Evolutionary conservation across 2,888 invertebrate species (phyloP), one percentile per base, ranked within the genome.

Genomic region (Agrochola lota): DNA sequence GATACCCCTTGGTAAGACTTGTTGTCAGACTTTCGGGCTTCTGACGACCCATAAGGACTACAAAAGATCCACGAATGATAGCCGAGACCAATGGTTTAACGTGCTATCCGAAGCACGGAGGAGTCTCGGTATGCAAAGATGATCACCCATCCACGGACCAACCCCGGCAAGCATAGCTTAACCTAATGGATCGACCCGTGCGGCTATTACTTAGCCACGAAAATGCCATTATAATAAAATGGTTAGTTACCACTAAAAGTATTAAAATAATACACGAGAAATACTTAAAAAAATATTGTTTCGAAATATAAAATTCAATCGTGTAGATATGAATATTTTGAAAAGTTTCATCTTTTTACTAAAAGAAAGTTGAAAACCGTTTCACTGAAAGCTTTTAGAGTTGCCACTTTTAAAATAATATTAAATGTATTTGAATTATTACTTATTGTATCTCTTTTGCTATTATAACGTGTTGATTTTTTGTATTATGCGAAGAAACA

Each of bases 371-470:
- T 72, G 69, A 46, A 81, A 76, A 57, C 66, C 57, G 75, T 80
- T 87, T 49, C 17, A 64, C 64, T 70, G 68, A 87, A 87, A 87
- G 79, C 79, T 85, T 85, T 81, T 69, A 72, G 71, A 81, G 78
- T 71, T 80, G 79, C 78, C 71, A 74, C 75, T 79, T 71, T 70
- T 78, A 52, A 69, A 77, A 74, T 81, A 85, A 77, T 69, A 76
- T 62, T 64, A 83, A 79, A 75, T 63, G 63, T 85, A 66, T 72
- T 74, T 43, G 70, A 84, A 77, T 84, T 69, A 69, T 78, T 60
- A 69, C 43, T 15, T 46, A 46, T 78, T 74, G 35, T 84, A 77
- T 72, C 72, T 43, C 60, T 70, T 59, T 62, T 63, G 35, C 35
- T 79, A 55, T 83, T 71, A 55, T 40, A 40, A 55, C 17, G 43